phyloP scores from a whole-genome alignment of 2,797 vertebrate species.

The Takifugu ocellatus region DNA sequence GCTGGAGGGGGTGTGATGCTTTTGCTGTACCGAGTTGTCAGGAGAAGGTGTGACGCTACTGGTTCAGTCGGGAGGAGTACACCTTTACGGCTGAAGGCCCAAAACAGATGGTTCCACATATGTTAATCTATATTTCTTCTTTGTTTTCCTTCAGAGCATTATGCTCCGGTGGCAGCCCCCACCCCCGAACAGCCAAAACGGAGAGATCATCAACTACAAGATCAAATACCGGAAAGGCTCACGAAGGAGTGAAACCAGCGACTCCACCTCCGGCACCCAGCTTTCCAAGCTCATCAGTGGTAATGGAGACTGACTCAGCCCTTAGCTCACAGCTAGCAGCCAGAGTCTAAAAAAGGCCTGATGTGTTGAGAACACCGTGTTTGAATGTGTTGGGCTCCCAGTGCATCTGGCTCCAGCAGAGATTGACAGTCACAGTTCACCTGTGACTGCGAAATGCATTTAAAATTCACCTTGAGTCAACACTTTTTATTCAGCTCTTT shows the following conservation, averaged over 20 bases:
- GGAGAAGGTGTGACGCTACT: constrained; percentile 14
- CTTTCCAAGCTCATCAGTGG: constrained; percentile 89
- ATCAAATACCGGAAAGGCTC: constrained; percentile 92
- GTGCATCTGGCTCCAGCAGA: no score
- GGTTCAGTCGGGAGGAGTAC: constrained; percentile 22
- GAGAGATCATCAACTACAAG: constrained; percentile 91
- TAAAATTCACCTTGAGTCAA: no score
- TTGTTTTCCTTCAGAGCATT: constrained; percentile 77
- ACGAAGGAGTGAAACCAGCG: constrained; percentile 88
- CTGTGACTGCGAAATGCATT: no score
- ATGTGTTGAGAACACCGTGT: no score
- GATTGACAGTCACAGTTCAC: no score
- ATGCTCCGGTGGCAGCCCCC: constrained; percentile 94
- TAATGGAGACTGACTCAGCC: constrained; percentile 47
- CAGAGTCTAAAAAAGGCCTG: no score
- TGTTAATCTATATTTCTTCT: constrained; percentile 13
- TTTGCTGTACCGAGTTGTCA: constrained; percentile 8
- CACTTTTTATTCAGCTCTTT: no score
- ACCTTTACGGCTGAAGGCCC: constrained; percentile 27
- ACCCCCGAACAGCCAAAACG: constrained; percentile 83
- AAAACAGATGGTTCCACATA: neutral
- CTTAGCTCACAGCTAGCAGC: neutral
- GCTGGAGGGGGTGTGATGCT: no score
- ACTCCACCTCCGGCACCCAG: constrained; percentile 85
- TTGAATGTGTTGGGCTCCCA: no score